Evolutionary conservation across 2,113 vertebrate genomes (phyloP), one percentile per base, ranked within the genome.

Genomic region (Nansenia antarctica): DNA sequence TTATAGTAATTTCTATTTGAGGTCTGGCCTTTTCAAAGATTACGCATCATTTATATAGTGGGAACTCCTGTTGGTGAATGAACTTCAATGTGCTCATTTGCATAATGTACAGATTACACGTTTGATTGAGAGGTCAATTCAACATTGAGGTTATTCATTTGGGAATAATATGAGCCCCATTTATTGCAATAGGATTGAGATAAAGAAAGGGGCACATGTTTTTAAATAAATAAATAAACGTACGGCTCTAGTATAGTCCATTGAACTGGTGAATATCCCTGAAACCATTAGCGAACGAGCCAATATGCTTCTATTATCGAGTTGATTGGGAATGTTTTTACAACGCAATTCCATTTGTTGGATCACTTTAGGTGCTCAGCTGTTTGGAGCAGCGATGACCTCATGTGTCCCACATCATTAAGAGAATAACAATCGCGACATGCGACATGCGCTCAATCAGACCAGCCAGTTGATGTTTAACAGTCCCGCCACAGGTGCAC

Each of bases 391-490:
- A 29, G 49, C 35, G 59, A 70, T 73, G 62, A 76, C 45, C 69
- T 82, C 70, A 73, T 47, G 30, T 45, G 39, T 65, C 64, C 37
- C 1, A n/a, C 9, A 53, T 35, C 14, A 39, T 64, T 32, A 45
- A 29, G 66, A 9, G 52, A 32, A 52, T 39, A 34, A 74, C 59
- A 70, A 61, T 57, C 14, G 26, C 11, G 66, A 29, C 62, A 64
- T 66, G n/a, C n/a, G n/a, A n/a, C n/a, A 24, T 32, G 47, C 60
- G 49, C 31, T 71, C 62, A 63, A 63, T 75, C 68, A 60, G 62
- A 65, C 34, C 27, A 68, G 20, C 30, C 70, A 35, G 47, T 58
- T 47, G 34, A 20, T 4, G 62, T 72, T 62, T 60, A 39, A 42
- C 67, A 47, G 55, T 42, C 37, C 4, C 67, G 5, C 67, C 67